Base-by-base conservation (phyloP, 2,888 invertebrate species). In the Polymixis lichenea region DNA sequence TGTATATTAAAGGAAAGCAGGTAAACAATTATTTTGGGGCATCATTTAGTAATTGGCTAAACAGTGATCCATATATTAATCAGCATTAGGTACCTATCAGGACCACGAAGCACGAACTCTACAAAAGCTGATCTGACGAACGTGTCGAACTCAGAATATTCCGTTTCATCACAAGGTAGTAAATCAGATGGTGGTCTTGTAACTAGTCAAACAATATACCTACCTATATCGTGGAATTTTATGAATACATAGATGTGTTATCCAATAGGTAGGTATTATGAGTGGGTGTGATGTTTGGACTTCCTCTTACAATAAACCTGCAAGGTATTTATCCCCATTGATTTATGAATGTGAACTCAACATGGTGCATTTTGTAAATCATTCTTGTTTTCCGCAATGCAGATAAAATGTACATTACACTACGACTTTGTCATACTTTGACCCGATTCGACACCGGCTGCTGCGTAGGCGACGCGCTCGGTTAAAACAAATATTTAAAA, bases 341-440 rank as follows among this genome's bases (percentile, higher is more conserved):
- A 77, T 75, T 75, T 75, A 80, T 82, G 70, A 82, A 80, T 80
- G 74, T 69, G 66, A 62, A 72, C n/a, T 64, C 51, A 32, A 55
- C 67, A 61, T 15, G 61, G 11, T 77, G 69, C 71, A 69, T 68
- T 74, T 77, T 56, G 72, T 78, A 73, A 82, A 80, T 83, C 56
- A 76, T 68, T 78, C 43, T 76, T 60, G 56, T 80, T 87, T 82
- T 78, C 75, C 77, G 49, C 69, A 78, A 77, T 56, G 69, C 61
- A 71, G 66, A 68, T 76, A 75, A 77, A 73, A 46, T 72, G 53
- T 67, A 80, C 13, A 64, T 64, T 69, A 73, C 49, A 72, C 17
- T 71, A 61, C 64, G 65, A 72, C 43, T 62, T 65, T 62, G 69
- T 74, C 69, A 74, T 66, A 70, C 74, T 77, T 56, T 86, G 75